Evolutionary conservation across 1,140 invertebrate genomes (phyloP).

Genomic region (Lanistes nyassanus): DNA sequence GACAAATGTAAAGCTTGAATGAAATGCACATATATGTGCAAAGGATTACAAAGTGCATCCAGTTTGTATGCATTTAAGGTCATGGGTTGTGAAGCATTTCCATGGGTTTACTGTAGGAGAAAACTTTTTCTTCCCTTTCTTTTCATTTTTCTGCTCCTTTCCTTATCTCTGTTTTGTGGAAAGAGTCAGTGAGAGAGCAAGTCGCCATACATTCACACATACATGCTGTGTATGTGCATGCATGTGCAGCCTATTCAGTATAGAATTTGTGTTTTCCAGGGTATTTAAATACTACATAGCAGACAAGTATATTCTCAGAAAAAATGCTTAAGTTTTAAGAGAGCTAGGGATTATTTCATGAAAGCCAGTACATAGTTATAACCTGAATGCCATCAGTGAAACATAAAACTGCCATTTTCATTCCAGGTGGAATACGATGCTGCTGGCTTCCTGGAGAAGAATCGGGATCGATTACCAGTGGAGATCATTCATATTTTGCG

Average conservation of each 20-base stretch:
- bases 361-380: no score
- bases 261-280: neutral
- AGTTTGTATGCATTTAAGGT: neutral
- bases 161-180: no score
- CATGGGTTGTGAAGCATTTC: conserved; percentile 66
- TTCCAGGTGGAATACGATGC: conserved; percentile 80
- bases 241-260: no score
- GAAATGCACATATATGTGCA: neutral
- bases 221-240: no score
- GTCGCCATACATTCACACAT: no score
- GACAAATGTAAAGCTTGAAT: neutral
- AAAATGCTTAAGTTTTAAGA: no score
- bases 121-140: neutral
- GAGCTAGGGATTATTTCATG: no score
- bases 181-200: no score
- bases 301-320: no score
- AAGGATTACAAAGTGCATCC: neutral
- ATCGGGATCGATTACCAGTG: conserved; percentile 82
- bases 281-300: neutral
- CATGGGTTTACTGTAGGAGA: neutral
- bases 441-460: conserved; percentile 84
- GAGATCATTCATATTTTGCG: conserved; percentile 83
- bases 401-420: neutral
- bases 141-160: no score
- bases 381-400: no score